Evolutionary conservation across 2,797 vertebrate genomes (phyloP).

Genomic region (Sylvia borin): DNA sequence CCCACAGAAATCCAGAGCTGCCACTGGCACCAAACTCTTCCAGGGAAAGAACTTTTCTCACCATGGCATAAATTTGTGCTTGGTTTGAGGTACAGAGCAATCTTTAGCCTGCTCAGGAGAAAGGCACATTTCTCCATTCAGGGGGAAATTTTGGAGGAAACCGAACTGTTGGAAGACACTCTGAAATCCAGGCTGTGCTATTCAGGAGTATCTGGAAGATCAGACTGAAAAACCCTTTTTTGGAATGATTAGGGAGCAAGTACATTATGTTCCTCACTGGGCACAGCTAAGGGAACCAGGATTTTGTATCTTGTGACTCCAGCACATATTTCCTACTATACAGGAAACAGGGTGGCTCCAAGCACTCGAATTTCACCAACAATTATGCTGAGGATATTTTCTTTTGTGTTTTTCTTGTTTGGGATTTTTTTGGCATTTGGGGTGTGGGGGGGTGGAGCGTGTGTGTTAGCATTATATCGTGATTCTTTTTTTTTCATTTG

Average conservation of each 20-base stretch:
- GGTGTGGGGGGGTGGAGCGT: accelerated
- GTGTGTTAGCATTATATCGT: not conserved
- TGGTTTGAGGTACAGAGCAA: not conserved
- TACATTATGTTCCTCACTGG: not conserved
- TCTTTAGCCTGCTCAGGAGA: not conserved
- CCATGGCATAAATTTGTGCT: not conserved
- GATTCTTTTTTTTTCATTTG: not conserved
- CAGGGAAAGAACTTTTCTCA: not conserved
- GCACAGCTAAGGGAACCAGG: not conserved
- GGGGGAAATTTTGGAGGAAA: not conserved
- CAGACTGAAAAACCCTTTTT: not conserved
- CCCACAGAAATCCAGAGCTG: not conserved
- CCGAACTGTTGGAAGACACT: not conserved
- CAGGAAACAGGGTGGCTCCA: accelerated
- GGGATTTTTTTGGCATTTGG: not conserved
- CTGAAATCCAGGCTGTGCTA: not conserved
- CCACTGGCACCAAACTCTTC: not conserved
- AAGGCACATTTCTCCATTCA: not conserved
- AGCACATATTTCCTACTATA: not conserved
- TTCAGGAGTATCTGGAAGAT: not conserved
- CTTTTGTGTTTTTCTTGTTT: not conserved
- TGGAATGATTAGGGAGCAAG: not conserved
- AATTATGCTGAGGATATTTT: not conserved
- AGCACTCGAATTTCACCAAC: not conserved
- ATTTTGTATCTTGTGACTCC: not conserved